These are phyloP conservation scores for Corythornis cristatus DNA, from an alignment of 2,113 vertebrate species.

Conservation along the genomic window DNA sequence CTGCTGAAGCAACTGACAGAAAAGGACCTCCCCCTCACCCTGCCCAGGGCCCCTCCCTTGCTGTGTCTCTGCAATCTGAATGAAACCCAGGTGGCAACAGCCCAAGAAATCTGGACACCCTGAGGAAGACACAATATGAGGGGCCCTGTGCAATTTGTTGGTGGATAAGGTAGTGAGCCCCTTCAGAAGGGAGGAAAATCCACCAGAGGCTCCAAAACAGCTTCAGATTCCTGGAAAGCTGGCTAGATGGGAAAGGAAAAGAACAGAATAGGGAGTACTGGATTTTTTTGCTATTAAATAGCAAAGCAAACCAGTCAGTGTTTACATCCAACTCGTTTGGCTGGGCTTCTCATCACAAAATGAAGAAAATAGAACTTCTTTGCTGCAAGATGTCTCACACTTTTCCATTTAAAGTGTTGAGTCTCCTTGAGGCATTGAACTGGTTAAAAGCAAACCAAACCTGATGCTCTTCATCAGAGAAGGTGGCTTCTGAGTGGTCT, in stretches of 20 bases:
- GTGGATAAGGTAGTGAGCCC: neutral
- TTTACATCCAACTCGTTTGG: neutral
- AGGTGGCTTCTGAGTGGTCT: neutral
- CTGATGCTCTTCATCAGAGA: neutral
- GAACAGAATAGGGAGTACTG: neutral
- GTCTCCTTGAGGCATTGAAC: neutral
- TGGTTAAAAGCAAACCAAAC: neutral
- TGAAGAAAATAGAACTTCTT: neutral
- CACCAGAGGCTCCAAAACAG: neutral
- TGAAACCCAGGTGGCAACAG: neutral
- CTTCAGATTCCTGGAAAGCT: neutral
- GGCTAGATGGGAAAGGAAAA: neutral
- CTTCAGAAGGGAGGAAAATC: neutral
- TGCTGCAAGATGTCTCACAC: neutral
- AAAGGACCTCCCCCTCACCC: neutral
- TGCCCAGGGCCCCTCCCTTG: neutral
- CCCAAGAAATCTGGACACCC: neutral
- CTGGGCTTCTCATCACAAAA: neutral
- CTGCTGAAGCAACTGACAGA: neutral
- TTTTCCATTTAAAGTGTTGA: neutral
- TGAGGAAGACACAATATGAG: neutral
- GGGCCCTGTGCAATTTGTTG: neutral
- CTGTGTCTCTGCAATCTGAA: neutral
- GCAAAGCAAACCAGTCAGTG: neutral
- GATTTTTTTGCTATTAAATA: neutral